Conservation (phyloP, 1,140 invertebrate genomes). For the Calephelis virginiensis region DNA sequence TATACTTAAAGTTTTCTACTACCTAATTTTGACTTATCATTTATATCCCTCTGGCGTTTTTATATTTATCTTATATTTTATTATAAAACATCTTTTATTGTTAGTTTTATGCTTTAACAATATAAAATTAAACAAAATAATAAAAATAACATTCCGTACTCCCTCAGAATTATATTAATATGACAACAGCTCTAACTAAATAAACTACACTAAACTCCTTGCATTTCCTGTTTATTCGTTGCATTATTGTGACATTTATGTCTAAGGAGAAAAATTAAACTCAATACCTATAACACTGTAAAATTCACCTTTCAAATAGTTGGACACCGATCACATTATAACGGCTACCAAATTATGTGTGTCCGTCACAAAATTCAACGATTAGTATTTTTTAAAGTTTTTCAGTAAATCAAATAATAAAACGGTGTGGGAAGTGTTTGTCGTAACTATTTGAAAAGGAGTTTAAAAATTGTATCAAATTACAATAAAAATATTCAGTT, state of each 20-base stretch:
- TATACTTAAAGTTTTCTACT: conserved; percentile 73
- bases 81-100: conserved; percentile 24
- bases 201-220: conserved; percentile 44
- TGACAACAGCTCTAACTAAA: conserved; percentile 48
- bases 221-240: conserved; percentile 44
- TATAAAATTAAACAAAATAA: conserved; percentile 37
- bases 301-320: conserved; percentile 7
- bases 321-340: background rate
- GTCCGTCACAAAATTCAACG: too few relatives aligned
- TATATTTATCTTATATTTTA: conserved; percentile 14
- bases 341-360: background rate
- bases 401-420: too few relatives aligned
- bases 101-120: conserved; percentile 35
- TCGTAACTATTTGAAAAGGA: background rate
- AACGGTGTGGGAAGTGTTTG: too few relatives aligned
- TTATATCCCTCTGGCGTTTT: conserved; percentile 71
- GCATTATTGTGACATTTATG: conserved; percentile 30
- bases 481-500: background rate
- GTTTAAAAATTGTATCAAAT: background rate
- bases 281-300: conserved; percentile 25
- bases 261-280: conserved; percentile 21
- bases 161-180: conserved; percentile 32
- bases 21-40: conserved; percentile 64
- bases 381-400: too few relatives aligned
- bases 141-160: conserved; percentile 32